phyloP scores from a whole-genome alignment of 2,888 invertebrate genomes.

The Stenotaenia linearis region DNA sequence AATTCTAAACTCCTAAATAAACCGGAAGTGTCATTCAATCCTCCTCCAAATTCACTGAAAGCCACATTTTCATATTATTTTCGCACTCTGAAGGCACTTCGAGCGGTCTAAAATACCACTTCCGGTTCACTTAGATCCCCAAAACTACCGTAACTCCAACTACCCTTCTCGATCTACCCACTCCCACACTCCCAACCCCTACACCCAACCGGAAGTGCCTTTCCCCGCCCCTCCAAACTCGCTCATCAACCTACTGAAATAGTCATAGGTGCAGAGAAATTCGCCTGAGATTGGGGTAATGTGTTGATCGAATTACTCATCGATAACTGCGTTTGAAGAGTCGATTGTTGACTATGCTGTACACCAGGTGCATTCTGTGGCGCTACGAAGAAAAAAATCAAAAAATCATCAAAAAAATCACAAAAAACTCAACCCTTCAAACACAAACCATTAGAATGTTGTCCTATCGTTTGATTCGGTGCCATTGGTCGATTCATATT shows the following conservation, averaged over 20 bases:
- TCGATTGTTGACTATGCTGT: not conserved
- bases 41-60: no score
- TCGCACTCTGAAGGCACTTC: no score
- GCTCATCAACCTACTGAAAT: not conserved
- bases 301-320: not conserved
- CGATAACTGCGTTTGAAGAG: not conserved
- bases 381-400: not conserved
- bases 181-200: no score
- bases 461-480: slow-evolving; percentile 6
- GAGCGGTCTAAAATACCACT: no score
- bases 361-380: not conserved
- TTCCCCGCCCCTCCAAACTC: no score
- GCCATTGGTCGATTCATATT: slow-evolving; percentile 4
- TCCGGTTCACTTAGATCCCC: no score
- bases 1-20: no score
- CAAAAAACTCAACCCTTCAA: not conserved
- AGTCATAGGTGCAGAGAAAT: not conserved
- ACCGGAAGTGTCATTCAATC: no score
- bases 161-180: no score
- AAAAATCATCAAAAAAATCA: not conserved
- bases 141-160: no score
- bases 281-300: not conserved
- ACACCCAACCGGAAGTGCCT: no score
- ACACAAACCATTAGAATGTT: not conserved
- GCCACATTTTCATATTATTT: no score